phyloP scores from a whole-genome alignment of 2,888 invertebrate genomes.

The Leptinotarsa rubiginosa region DNA sequence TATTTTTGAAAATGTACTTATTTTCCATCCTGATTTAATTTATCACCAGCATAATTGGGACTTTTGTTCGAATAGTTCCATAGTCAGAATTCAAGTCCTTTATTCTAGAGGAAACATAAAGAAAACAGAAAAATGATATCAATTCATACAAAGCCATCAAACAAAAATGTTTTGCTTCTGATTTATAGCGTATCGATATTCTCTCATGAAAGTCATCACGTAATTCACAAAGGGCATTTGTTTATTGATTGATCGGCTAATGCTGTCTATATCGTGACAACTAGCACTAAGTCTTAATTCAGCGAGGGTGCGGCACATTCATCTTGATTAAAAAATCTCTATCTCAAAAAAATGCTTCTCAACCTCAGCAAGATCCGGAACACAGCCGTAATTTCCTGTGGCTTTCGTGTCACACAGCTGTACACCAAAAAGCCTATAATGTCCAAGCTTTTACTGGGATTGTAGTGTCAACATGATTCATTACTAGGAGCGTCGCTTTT shows the following conservation, averaged over 20 bases:
- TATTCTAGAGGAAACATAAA: too few species aligned
- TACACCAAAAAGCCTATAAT: conserved; percentile 54
- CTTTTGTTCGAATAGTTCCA: too few species aligned
- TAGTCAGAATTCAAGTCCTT: too few species aligned
- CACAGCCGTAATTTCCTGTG: conserved; percentile 63
- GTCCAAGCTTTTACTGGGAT: conserved; percentile 63
- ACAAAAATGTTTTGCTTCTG: background rate
- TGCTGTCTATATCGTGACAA: conserved; percentile 62
- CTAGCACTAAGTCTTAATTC: conserved; percentile 62
- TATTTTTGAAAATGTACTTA: too few species aligned
- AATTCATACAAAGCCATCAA: too few species aligned
- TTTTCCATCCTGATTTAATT: too few species aligned
- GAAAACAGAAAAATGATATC: too few species aligned
- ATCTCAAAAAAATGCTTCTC: conserved; percentile 64
- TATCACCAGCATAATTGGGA: too few species aligned
- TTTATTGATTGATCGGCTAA: conserved; percentile 58
- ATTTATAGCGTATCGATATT: background rate
- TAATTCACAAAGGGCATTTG: conserved; percentile 41
- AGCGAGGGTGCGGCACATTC: conserved; percentile 64
- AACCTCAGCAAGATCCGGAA: conserved; percentile 59
- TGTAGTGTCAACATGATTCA: conserved; percentile 64
- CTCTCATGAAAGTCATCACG: conserved; percentile 4
- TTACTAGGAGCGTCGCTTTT: conserved; percentile 50
- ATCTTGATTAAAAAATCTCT: conserved; percentile 64
- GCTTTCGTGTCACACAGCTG: conserved; percentile 64